Conservation (phyloP, 2,797 vertebrate genomes). For the Prunella strophiata region DNA sequence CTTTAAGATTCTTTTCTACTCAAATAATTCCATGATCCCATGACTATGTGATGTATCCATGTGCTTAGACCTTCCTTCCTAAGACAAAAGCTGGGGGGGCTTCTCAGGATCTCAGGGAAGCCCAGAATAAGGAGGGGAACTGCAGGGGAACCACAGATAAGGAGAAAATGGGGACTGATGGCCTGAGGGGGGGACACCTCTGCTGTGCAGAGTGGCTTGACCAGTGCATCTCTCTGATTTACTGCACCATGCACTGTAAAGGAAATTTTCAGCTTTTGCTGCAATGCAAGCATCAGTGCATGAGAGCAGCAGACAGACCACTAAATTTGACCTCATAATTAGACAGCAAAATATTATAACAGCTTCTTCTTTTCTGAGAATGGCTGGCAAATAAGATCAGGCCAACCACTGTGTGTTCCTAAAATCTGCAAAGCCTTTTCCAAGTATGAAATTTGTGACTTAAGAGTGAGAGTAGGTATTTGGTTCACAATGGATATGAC, state of each 20-base stretch:
- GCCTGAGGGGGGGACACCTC: background rate
- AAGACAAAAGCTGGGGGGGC: background rate
- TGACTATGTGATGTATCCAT: accelerated
- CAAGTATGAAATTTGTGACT: background rate
- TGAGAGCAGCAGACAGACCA: background rate
- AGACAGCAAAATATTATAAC: background rate
- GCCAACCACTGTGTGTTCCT: background rate
- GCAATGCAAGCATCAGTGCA: accelerated
- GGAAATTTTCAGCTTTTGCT: background rate
- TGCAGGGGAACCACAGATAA: background rate
- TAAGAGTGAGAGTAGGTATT: background rate
- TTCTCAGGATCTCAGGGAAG: background rate
- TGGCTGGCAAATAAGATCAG: background rate
- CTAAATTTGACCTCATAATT: background rate
- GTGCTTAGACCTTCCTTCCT: background rate
- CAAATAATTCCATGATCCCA: too few relatives aligned
- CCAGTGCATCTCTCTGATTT: background rate
- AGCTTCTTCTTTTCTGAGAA: background rate
- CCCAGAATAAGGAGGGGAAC: accelerated
- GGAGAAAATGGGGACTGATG: background rate
- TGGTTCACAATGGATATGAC: background rate
- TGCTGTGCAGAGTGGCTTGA: background rate
- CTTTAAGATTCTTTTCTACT: background rate
- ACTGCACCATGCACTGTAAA: background rate
- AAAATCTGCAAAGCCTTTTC: background rate